Base-by-base conservation (phyloP, 2,888 invertebrate species). In the Bhutanitis thaidina region DNA sequence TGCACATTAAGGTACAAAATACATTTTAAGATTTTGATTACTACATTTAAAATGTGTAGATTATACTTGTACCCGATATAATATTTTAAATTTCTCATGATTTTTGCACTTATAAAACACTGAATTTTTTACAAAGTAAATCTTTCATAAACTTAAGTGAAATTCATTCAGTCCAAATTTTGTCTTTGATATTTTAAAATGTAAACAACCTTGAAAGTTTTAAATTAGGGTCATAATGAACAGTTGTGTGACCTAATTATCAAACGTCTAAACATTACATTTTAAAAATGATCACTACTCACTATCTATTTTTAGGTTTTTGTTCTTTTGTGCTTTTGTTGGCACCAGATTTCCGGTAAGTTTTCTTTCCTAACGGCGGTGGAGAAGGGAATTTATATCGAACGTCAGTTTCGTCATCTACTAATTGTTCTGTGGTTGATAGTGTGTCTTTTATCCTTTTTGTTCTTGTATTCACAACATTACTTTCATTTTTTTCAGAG, bases 301-400 rank as follows among this genome's bases (percentile, higher is more conserved):
- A 59, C 62, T 62, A 60, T 55, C 55, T 59, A 53, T 54, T 58
- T 12, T 37, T 52, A 52, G 52, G 16, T 40, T 53, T 55, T 54
- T 54, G 45, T 39, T 37, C 54, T 40, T 52, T 58, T 16, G 49
- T 38, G 15, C 52, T 58, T 56, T 55, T 58, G 20, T 30, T 50
- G 13, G 15, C 27, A 25, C 25, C 41, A 0, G 51, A 52, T 37
- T 37, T 48, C 12, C 43, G 38, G 38, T 47, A 16, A 8, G 37
- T 13, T 41, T 47, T 57, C 8, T 34, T 38, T 8, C 12, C n/a
- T 12, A 48, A 13, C 0, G 51, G 47, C 8, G 50, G 44, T 0
- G 63, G 60, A 0, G 69, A 64, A 3, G 65, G 67, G 12, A 69
- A 62, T 34, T 65, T 70, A 39, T 68, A 65, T 20, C 55, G 54